A percentile compares a stretch with the other conserved stretches of the same genome.
Conservation (phyloP, 2,797 vertebrate genomes). For the Holocentrus rufus region DNA sequence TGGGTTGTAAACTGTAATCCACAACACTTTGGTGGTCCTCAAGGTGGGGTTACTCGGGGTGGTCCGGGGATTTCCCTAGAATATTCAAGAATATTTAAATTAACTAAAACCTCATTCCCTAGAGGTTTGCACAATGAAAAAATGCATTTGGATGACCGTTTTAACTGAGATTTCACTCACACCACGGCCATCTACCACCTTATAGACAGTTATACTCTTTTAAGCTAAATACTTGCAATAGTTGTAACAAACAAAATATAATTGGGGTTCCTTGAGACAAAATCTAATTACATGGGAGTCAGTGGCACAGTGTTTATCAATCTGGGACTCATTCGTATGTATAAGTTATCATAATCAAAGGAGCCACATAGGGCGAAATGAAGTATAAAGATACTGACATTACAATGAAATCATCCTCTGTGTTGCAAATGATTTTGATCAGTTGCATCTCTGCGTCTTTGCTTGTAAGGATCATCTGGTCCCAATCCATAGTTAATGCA, state of each 20-base stretch:
- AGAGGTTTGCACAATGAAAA: not conserved
- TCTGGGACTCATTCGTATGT: not conserved
- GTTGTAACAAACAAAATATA: no score
- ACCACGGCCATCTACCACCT: no score
- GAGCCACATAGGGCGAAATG: no score
- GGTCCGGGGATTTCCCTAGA: not conserved
- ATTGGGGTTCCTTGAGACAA: no score
- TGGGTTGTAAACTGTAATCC: slow-evolving; percentile 20
- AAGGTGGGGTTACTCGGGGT: not conserved
- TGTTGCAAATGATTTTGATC: slow-evolving; percentile 9
- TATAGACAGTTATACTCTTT: no score
- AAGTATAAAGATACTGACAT: not conserved
- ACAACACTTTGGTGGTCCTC: slow-evolving; percentile 27
- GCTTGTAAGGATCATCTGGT: not conserved
- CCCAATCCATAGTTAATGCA: slow-evolving; percentile 10
- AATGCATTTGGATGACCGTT: not conserved
- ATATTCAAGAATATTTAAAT: not conserved
- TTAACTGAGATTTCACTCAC: not conserved
- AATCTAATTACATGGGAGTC: no score
- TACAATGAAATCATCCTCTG: not conserved
- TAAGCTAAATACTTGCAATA: no score
- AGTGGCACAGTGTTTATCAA: no score
- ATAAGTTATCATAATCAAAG: not conserved
- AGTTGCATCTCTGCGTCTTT: not conserved
- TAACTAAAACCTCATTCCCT: not conserved